phyloP scores from a whole-genome alignment of 2,888 invertebrate genomes.

The Aleiodes alternator region DNA sequence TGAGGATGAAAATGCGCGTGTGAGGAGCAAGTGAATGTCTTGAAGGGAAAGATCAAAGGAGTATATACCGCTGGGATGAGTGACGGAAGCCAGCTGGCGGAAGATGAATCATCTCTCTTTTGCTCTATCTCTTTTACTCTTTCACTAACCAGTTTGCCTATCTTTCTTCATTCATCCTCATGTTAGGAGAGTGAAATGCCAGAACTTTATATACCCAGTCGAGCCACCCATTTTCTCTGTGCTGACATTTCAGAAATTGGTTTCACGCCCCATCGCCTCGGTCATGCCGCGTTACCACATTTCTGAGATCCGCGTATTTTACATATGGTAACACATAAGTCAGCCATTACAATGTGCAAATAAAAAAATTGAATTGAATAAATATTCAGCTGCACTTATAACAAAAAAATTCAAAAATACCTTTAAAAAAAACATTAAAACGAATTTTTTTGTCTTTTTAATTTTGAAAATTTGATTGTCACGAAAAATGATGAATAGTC shows the following conservation, averaged over 20 bases:
- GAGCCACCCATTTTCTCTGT: conserved; percentile 42
- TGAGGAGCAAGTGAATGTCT: conserved; percentile 40
- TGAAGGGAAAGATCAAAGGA: conserved; percentile 35
- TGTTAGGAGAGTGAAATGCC: conserved; percentile 45
- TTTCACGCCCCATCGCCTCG: conserved; percentile 57
- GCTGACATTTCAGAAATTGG: conserved; percentile 57
- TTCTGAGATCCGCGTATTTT: conserved; percentile 25
- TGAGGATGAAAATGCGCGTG: conserved; percentile 36
- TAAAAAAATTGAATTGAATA: conserved; percentile 20
- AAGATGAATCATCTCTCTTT: conserved; percentile 62
- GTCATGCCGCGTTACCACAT: conserved; percentile 50
- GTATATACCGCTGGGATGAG: conserved; percentile 59
- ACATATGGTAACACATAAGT: conserved; percentile 12
- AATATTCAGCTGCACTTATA: not conserved
- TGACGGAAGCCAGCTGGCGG: conserved; percentile 72
- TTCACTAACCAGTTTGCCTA: no score
- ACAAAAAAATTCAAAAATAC: no score
- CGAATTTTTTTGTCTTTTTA: no score
- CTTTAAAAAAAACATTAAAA: no score
- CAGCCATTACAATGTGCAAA: conserved; percentile 11
- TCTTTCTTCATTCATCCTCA: conserved; percentile 50
- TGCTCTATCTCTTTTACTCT: no score
- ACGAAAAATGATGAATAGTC: not conserved
- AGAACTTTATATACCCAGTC: conserved; percentile 33
- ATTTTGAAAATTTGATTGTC: not conserved